Evolutionary conservation across 1,140 invertebrate species (phyloP), one percentile per base, ranked within the genome.

Genomic region (Bradysia coprophila): DNA sequence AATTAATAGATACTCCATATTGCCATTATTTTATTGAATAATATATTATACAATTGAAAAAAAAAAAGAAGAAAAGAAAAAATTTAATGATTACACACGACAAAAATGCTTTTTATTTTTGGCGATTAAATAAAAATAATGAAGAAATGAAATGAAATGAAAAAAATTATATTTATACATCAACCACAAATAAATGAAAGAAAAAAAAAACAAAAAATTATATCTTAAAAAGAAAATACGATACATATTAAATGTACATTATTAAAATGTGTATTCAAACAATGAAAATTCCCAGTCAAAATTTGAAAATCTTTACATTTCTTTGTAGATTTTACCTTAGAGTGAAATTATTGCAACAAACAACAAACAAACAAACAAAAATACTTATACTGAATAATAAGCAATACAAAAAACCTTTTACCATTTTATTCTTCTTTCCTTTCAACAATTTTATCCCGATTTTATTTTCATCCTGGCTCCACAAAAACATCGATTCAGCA

Each of bases 61-160:
- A 28, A 28, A 28, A 28, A 8, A 28, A 28, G 6, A 13, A 28
- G 13, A 28, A 28, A 28, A 28, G 24, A 28, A n/a, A n/a, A n/a
- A n/a, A n/a, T n/a, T n/a, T n/a, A n/a, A 38, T n/a, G n/a, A n/a
- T n/a, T n/a, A n/a, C n/a, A 40, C 38, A 40, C 38, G 38, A 40
- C 38, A 40, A 40, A 40, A 40, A 40, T 40, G 38, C 38, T 40
- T 40, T 40, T 40, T 40, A 40, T 40, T 40, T 40, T 40, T 40
- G 38, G 38, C 38, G 38, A 40, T 18, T 40, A 20, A 40, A 40
- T 15, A 6, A 37, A 10, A 37, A 37, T 10, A 32, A 32, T 9
- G 9, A n/a, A 10, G 28, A 32, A 32, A n/a, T 32, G 28, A 32
- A 32, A 32, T 32, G 28, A n/a, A 10, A 32, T 32, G 28, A 32